phyloP scores from a whole-genome alignment of 2,797 vertebrate genomes.

The Pangasius mekongensis region DNA sequence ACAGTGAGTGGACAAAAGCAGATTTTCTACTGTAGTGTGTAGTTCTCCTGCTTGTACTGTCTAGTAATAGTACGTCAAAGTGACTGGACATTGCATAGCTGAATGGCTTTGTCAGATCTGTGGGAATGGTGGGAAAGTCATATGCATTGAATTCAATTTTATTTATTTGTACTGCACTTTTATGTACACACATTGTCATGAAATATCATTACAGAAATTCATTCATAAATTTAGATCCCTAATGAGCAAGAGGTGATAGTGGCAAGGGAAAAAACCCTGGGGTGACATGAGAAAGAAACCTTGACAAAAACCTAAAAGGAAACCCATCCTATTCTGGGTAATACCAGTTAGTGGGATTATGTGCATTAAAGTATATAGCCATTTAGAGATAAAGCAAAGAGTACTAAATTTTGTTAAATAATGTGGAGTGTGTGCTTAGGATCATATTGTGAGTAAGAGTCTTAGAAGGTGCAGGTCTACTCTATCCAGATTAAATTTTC shows the following conservation, averaged over 20 bases:
- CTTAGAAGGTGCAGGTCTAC: background rate
- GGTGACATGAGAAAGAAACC: background rate
- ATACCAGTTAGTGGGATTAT: background rate
- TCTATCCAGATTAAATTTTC: background rate
- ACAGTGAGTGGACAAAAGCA: constrained; percentile 83
- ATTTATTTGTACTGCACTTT: background rate
- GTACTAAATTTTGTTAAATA: background rate
- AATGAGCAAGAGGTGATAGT: background rate
- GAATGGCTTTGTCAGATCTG: background rate
- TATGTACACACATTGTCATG: background rate
- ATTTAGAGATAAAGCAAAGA: background rate
- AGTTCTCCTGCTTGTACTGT: background rate
- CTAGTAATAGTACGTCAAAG: background rate
- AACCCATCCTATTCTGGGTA: background rate
- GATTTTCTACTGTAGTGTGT: constrained; percentile 51
- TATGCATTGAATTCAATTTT: background rate
- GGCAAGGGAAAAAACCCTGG: background rate
- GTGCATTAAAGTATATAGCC: background rate
- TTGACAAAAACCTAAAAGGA: background rate
- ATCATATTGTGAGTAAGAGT: background rate
- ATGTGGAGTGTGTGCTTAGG: background rate
- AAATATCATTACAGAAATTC: background rate
- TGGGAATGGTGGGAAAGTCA: background rate
- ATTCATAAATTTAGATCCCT: background rate
- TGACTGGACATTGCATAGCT: background rate